Base-by-base conservation (phyloP, 2,113 vertebrate species). In the Hymenochirus boettgeri region DNA sequence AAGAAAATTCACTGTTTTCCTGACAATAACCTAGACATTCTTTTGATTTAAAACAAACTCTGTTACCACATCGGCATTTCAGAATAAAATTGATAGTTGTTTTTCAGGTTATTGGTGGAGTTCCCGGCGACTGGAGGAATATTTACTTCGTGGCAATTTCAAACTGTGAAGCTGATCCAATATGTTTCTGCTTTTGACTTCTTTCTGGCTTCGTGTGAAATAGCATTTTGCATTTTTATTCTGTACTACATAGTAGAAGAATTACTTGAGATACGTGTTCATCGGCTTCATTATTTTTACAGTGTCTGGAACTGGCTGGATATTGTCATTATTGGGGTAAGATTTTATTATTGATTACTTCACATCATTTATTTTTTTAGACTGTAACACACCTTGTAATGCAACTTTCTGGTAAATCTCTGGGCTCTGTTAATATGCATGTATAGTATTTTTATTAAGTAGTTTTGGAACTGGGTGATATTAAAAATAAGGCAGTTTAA, bases 261-360 rank as follows among this genome's bases (percentile, higher is more conserved):
- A 71, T 81, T 85, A 61, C 61, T 99, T 76, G 96, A 98, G 85
- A 97, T 99, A 70, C 90, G 77, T 57, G 89, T 98, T 73, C 94
- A 98, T 66, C 88, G 85, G 1, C 79, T 98, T 33, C 86, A 74
- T 69, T 99, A 99, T 79, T 98, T 99, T 84, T 89, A 82, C 74
- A 98, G 83, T 76, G 81, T 93, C 76, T 99, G 96, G 95, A 99
- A 99, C 79, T 98, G 94, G 71, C 86, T 98, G 61, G 96, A 99
- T 70, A 80, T 98, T 69, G 80, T 95, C 61, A 93, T 99, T n/a
- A 71, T 98, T 61, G 72, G 76, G 75, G 96, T 98, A 76, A 22
- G 92, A 1, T n/a, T 13, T 85, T 7, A 18, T 42, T 7, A n/a
- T n/a, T 5, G n/a, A n/a, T 42, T 42, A 35, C 4, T n/a, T n/a